Evolutionary conservation across 2,888 invertebrate species (phyloP).

Genomic region (Conistra vaccinii): DNA sequence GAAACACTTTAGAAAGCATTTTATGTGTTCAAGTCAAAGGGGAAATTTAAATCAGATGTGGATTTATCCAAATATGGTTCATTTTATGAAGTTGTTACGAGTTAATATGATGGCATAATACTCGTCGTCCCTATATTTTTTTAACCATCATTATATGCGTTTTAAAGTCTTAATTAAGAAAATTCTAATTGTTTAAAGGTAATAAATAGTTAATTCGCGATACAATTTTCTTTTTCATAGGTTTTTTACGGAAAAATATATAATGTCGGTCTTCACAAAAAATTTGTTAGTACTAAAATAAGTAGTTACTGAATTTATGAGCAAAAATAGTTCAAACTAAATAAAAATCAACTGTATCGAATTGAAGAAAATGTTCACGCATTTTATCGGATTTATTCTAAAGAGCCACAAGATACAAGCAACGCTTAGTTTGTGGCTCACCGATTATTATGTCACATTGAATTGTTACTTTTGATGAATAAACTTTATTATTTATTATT

Average conservation of each 20-base stretch:
- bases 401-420: no score
- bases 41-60: background rate
- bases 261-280: background rate
- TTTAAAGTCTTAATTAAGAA: no score
- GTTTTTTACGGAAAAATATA: background rate
- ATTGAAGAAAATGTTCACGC: background rate
- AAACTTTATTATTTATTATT: no score
- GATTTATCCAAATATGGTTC: background rate
- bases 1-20: background rate
- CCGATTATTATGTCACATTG: no score
- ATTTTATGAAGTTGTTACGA: background rate
- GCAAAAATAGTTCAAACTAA: background rate
- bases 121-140: background rate
- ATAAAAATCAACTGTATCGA: background rate
- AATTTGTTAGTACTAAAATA: background rate
- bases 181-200: background rate
- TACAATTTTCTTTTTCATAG: background rate
- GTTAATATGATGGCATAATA: background rate
- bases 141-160: background rate
- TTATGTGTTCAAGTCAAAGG: conserved; percentile 5
- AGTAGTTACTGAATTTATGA: background rate
- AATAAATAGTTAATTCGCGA: background rate
- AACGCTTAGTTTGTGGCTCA: no score
- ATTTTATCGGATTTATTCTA: background rate
- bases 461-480: no score